Base-by-base conservation (phyloP, 2,888 invertebrate genomes). In the Stratiomys singularior region DNA sequence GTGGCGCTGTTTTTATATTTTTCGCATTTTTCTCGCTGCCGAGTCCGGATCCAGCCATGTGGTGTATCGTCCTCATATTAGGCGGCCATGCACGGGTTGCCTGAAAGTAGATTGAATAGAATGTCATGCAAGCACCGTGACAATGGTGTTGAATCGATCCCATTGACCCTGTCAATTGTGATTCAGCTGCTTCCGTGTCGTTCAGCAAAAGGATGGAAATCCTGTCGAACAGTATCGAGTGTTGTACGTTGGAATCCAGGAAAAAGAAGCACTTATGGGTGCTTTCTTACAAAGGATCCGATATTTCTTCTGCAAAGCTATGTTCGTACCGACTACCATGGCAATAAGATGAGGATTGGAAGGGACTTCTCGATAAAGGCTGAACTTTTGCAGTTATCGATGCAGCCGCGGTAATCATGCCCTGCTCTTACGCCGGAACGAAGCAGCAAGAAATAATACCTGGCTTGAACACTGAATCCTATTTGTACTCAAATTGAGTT, bases 401-500 rank as follows among this genome's bases (percentile, higher is more conserved):
- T 9, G 4, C 3, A 37, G 9, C 37, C 37, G n/a, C n/a, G n/a
- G n/a, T n/a, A n/a, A n/a, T 37, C 9, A 37, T 37, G 37, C 3
- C 37, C 3, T 37, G n/a, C n/a, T 9, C 37, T 9, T 37, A 37
- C 3, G 15, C 52, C n/a, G 15, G 15, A 13, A 18, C 15, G 3
- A 18, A 52, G 15, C n/a, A 60, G 3, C 2, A 60, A 60, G 60
- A 60, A 60, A 21, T 60, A 21, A 60, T 23, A 21, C 11, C 60
- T 60, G 60, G 21, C 46, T 25, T 4, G 52, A 52, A 23, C 15
- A 21, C 71, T 56, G 71, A 72, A 52, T 72, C 71, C 56, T 56
- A 72, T 52, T 72, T 56, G 71, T 28, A 72, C 7, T 15, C 11
- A 72, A 72, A 72, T 72, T 72, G 71, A 72, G 52, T 72, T 72